A percentile compares a stretch with the other conserved stretches of the same genome.
phyloP scores from a whole-genome alignment of 2,113 vertebrate genomes.

The Neodontobutis hainanensis region DNA sequence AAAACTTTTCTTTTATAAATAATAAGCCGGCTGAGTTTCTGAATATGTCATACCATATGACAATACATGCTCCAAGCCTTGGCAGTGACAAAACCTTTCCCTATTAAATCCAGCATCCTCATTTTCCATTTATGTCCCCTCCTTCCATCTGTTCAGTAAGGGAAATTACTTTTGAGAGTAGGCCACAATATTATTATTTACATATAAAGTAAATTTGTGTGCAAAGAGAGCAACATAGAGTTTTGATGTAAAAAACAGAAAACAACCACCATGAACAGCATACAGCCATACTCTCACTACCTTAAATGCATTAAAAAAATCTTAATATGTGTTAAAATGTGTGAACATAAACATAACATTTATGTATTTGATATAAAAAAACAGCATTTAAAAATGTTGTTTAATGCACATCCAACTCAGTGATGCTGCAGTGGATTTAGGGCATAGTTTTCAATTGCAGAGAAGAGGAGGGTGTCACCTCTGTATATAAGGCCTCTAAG shows the following conservation, averaged over 20 bases:
- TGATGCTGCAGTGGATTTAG: constrained; percentile 38
- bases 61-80: constrained; percentile 16
- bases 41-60: constrained; percentile 19
- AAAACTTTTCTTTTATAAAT: constrained; percentile 42
- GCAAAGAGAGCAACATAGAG: too few relatives aligned
- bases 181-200: too few relatives aligned
- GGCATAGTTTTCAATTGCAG: constrained; percentile 38
- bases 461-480: constrained; percentile 73
- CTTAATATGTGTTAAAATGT: too few relatives aligned
- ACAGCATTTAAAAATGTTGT: too few relatives aligned
- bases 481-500: constrained; percentile 77
- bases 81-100: constrained; percentile 35
- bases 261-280: too few relatives aligned
- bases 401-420: neutral
- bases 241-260: too few relatives aligned
- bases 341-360: neutral
- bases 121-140: neutral
- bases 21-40: constrained; percentile 31
- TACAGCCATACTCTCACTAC: too few relatives aligned
- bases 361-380: neutral
- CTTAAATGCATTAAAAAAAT: too few relatives aligned
- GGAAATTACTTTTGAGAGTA: too few relatives aligned
- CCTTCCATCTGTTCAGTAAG: neutral
- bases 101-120: constrained; percentile 25
- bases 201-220: too few relatives aligned